Conservation (phyloP, 1,140 invertebrate genomes). For the Trichonephila clavipes region DNA sequence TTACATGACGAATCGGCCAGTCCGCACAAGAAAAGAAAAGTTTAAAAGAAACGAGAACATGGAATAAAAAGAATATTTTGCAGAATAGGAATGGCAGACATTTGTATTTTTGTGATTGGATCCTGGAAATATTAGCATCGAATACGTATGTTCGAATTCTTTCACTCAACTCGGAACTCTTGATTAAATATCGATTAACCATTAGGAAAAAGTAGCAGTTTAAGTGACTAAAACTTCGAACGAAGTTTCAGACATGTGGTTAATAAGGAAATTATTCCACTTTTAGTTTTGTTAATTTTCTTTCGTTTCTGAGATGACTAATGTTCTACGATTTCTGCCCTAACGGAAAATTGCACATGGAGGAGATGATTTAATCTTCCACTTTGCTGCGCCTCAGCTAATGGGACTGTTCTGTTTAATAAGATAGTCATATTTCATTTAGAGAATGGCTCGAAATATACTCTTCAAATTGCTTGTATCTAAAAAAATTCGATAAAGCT, state of each 20-base stretch:
- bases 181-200: conserved; percentile 70
- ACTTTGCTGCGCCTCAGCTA: background rate
- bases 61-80: conserved; percentile 52
- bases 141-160: conserved; percentile 49
- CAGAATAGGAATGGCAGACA: conserved; percentile 13
- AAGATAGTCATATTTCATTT: background rate
- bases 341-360: conserved; percentile 3
- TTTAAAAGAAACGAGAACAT: background rate
- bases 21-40: conserved; percentile 7
- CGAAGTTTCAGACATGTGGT: conserved; percentile 49
- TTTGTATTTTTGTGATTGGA: conserved; percentile 69
- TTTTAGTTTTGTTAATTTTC: conserved; percentile 18
- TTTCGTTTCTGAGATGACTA: conserved; percentile 2
- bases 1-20: conserved; percentile 62
- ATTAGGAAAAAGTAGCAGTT: conserved; percentile 63
- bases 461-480: background rate
- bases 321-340: conserved; percentile 5
- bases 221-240: conserved; percentile 57
- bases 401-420: conserved; percentile 4
- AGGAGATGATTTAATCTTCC: conserved; percentile 31
- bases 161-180: background rate
- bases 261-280: conserved; percentile 61
- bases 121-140: conserved; percentile 66
- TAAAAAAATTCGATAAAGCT: background rate
- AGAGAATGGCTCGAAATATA: background rate